Conservation (phyloP, 2,797 vertebrate genomes). For the Crocidura indochinensis region DNA sequence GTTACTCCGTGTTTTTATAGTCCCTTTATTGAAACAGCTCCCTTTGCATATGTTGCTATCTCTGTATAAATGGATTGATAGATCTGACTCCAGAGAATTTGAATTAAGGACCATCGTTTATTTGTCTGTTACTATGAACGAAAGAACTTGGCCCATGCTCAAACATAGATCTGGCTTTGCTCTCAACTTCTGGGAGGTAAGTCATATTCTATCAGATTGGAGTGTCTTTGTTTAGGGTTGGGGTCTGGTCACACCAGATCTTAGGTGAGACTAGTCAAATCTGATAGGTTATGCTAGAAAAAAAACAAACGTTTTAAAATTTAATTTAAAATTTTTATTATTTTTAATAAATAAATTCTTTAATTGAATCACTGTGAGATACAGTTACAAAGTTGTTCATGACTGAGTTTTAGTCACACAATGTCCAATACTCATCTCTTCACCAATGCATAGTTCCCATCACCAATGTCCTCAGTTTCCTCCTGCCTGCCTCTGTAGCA, state of each 20-base stretch:
- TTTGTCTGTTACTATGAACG: not conserved
- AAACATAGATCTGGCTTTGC: not conserved
- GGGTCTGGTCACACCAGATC: not conserved
- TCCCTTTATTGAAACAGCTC: conserved; percentile 11
- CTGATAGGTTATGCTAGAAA: no score
- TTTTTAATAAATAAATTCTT: no score
- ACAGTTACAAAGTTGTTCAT: no score
- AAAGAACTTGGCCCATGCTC: conserved; percentile 48
- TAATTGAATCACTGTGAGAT: no score
- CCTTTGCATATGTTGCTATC: not conserved
- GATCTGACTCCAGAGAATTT: conserved; percentile 6
- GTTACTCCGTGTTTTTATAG: not conserved
- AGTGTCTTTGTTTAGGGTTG: conserved; percentile 41
- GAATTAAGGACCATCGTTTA: conserved; percentile 19
- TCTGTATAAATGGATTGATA: not conserved
- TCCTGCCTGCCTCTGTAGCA: no score
- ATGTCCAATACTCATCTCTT: no score
- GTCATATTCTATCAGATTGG: not conserved
- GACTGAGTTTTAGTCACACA: no score
- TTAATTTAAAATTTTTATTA: no score
- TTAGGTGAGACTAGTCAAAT: not conserved
- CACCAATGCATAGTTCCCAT: no score
- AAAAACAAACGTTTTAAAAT: no score
- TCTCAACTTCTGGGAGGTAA: conserved; percentile 51
- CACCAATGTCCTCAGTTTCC: no score